Base-by-base conservation (phyloP, 2,113 vertebrate genomes). In the Orcinus orca region DNA sequence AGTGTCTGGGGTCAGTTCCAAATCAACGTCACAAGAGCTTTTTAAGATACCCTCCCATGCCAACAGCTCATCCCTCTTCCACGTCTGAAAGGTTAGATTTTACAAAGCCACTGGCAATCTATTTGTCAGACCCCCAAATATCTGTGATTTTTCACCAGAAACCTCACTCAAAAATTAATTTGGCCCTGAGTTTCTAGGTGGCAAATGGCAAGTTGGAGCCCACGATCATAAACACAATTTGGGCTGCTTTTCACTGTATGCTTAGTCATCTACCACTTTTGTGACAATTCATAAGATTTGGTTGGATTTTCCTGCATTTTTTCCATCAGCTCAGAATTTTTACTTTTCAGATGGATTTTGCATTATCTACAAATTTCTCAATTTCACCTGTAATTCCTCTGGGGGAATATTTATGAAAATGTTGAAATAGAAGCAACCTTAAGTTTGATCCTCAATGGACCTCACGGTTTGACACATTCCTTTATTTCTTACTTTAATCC, bases 1-100 rank as follows among this genome's bases (percentile, higher is more conserved):
- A 98, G 95, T 94, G 89, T 65, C 93, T 88, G 81, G 85, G 96
- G 95, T 97, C 97, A 98, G 97, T 97, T 98, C 95, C 96, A 90
- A 36, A 87, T 62, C 82, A 92, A 93, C 67, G 97, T 95, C 88
- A 60, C 36, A 67, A 88, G 88, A 97, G 89, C 12, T 55, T 50
- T 36, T 53, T 79, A 68, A 93, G 53, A 67, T 17, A 10, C 17
- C 70, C 68, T 67, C 71, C 80, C 31, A 23, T 3, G 36, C 60
- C 76, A 55, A 58, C 14, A 47, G 63, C 38, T 68, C 36, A 60
- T n/a, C 60, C 76, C 50, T 62, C 25, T 65, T 38, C 63, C 9
- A 6, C 4, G 17, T 60, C 82, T 26, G 23, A 79, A 79, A 88
- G 88, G 41, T 76, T 73, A 67, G 41, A 18, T 62, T 26, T 85